A percentile compares a stretch with the other conserved stretches of the same genome.
Evolutionary conservation across 1,140 invertebrate genomes (phyloP).

Genomic region (Brevipalpus yothersi): DNA sequence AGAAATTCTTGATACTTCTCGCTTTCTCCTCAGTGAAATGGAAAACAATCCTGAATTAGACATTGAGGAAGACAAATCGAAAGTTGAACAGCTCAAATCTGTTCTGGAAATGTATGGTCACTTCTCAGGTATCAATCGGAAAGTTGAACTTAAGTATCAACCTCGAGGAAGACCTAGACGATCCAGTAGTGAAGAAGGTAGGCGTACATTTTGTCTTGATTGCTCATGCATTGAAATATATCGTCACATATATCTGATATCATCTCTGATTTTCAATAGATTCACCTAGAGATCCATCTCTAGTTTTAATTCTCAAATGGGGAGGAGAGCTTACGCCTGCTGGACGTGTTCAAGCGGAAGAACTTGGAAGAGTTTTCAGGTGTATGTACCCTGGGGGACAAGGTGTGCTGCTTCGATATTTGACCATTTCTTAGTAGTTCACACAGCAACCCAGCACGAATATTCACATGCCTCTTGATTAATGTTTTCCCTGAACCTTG

Average conservation of each 20-base stretch:
- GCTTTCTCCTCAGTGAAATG: slow-evolving; percentile 62
- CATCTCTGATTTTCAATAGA: background rate
- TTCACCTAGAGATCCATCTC: slow-evolving; percentile 42
- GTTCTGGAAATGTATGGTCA: slow-evolving; percentile 99
- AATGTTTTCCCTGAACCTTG: too few species aligned
- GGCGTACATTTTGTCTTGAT: too few species aligned
- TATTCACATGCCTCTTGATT: too few species aligned
- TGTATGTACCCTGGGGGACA: slow-evolving; percentile 77
- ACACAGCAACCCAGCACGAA: background rate
- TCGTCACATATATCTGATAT: background rate
- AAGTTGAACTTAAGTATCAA: slow-evolving; percentile 99
- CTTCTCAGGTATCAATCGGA: slow-evolving; percentile 98
- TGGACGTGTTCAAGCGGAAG: slow-evolving; percentile 85
- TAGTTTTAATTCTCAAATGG: slow-evolving; percentile 94
- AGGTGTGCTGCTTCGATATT: slow-evolving; percentile 14
- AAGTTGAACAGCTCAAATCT: slow-evolving; percentile 87
- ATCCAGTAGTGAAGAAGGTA: slow-evolving; percentile 77
- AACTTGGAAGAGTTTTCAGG: slow-evolving; percentile 85
- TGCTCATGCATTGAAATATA: too few species aligned
- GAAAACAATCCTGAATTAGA: slow-evolving; percentile 58
- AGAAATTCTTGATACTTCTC: slow-evolving; percentile 83
- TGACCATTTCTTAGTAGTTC: background rate
- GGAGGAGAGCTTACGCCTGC: slow-evolving; percentile 96
- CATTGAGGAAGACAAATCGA: slow-evolving; percentile 87
- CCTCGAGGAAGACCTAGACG: slow-evolving; percentile 72